A percentile compares a stretch with the other conserved stretches of the same genome.
These are phyloP conservation scores for Dendroctonus ponderosae DNA, from an alignment of 1,140 invertebrate species.

Conservation along the genomic window DNA sequence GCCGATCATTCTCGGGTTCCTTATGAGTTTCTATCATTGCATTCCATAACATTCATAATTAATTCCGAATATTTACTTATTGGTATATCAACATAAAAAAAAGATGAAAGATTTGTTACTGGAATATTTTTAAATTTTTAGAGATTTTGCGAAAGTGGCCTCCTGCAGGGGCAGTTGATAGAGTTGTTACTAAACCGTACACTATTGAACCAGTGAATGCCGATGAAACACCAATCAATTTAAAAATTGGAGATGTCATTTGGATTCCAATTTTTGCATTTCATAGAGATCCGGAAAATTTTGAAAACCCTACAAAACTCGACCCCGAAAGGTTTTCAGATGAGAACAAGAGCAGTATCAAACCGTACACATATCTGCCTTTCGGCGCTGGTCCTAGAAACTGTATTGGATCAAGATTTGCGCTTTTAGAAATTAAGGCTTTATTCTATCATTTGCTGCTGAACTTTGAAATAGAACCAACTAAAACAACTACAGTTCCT, in stretches of 20 bases:
- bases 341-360: constrained; percentile 46
- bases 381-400: constrained; percentile 58
- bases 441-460: constrained; percentile 44
- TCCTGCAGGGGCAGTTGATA: constrained; percentile 51
- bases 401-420: constrained; percentile 45
- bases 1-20: too few relatives aligned
- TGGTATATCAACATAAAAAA: too few relatives aligned
- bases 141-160: constrained; percentile 62
- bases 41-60: too few relatives aligned
- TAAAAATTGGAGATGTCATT: constrained; percentile 16
- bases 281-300: constrained; percentile 54
- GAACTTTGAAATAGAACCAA: constrained; percentile 41
- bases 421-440: constrained; percentile 44
- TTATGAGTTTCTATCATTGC: too few relatives aligned
- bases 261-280: constrained; percentile 56
- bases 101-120: too few relatives aligned
- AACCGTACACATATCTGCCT: constrained; percentile 53
- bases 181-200: constrained; percentile 55
- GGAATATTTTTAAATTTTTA: constrained; percentile 36
- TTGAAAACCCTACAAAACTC: constrained; percentile 53
- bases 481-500: constrained; percentile 42
- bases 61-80: too few relatives aligned
- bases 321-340: constrained; percentile 52
- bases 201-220: constrained; percentile 44
- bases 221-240: constrained; percentile 19